Evolutionary conservation across 2,113 vertebrate genomes (phyloP).

Genomic region (Poeciliopsis turrubarensis): DNA sequence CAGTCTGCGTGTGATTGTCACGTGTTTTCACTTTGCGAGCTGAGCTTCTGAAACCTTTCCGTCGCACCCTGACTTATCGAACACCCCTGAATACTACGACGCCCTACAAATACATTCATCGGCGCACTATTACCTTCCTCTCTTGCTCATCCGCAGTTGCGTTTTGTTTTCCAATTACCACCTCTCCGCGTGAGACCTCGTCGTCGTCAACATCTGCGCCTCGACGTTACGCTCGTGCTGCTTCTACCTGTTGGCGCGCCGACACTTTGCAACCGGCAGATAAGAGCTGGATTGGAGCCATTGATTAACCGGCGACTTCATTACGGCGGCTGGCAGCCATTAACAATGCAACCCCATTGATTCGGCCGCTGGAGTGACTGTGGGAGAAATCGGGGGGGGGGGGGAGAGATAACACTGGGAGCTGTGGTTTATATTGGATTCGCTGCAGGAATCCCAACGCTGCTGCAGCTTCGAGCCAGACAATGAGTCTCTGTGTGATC

Average conservation of each 20-base stretch:
- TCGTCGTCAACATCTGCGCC: slow-evolving; percentile 51
- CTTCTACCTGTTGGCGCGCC: slow-evolving; percentile 63
- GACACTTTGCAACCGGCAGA: slow-evolving; percentile 70
- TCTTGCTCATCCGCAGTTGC: background rate
- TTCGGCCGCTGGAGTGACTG: slow-evolving; percentile 60
- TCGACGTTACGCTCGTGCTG: slow-evolving; percentile 37
- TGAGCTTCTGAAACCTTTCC: no score
- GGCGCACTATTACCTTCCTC: slow-evolving; percentile 3
- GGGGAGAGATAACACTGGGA: slow-evolving; percentile 66
- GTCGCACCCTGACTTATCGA: no score
- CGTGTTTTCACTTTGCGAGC: no score
- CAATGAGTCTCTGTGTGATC: slow-evolving; percentile 53
- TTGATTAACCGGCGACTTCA: slow-evolving; percentile 76
- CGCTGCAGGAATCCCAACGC: slow-evolving; percentile 56
- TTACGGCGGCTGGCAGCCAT: slow-evolving; percentile 69
- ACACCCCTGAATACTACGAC: background rate
- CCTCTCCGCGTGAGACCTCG: slow-evolving; percentile 12
- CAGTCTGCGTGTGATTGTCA: no score
- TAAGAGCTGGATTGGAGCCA: slow-evolving; percentile 71
- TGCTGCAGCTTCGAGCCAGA: slow-evolving; percentile 48
- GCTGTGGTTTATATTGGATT: slow-evolving; percentile 54
- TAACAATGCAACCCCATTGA: slow-evolving; percentile 76
- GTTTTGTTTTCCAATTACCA: slow-evolving; percentile 26
- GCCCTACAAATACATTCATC: background rate
- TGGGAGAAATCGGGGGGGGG: slow-evolving; percentile 66